Conservation (phyloP, 2,113 vertebrate species). For the Muntiacus muntjak region DNA sequence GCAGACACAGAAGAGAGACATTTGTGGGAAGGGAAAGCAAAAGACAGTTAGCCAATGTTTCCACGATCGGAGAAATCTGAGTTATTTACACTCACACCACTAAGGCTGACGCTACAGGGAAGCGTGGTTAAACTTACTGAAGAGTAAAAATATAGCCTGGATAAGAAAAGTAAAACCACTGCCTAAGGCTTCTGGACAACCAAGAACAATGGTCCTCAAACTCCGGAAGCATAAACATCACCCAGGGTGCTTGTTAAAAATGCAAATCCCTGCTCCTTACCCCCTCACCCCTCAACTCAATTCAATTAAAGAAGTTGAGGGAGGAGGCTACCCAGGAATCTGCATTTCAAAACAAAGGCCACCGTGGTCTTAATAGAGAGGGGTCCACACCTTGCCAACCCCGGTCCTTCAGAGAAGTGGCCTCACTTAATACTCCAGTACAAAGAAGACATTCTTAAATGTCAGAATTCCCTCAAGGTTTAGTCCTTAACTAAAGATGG, state of each 20-base stretch:
- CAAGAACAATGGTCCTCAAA: not conserved
- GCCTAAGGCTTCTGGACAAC: not conserved
- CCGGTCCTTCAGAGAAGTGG: not conserved
- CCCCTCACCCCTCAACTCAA: not conserved
- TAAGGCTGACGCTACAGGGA: not conserved
- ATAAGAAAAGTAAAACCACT: not conserved
- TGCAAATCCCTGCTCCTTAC: not conserved
- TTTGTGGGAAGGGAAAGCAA: not conserved
- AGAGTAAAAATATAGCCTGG: not conserved
- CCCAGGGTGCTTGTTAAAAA: not conserved
- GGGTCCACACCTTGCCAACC: not conserved
- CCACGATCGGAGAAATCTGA: not conserved
- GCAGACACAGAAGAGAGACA: not conserved
- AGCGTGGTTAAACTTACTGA: not conserved
- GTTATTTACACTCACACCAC: not conserved
- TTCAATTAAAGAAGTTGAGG: not conserved
- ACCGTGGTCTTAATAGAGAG: not conserved
- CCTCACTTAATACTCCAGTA: not conserved
- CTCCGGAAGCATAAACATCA: not conserved
- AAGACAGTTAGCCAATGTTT: not conserved
- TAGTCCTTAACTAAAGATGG: not conserved
- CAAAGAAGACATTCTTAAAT: not conserved
- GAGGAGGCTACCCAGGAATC: not conserved
- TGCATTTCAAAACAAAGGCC: not conserved
- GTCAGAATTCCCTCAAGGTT: not conserved